Evolutionary conservation across 37 sponge, comb jelly and placozoan species (phyloP), one percentile per base, ranked within the genome.

Genomic region (Geodia barretti): DNA sequence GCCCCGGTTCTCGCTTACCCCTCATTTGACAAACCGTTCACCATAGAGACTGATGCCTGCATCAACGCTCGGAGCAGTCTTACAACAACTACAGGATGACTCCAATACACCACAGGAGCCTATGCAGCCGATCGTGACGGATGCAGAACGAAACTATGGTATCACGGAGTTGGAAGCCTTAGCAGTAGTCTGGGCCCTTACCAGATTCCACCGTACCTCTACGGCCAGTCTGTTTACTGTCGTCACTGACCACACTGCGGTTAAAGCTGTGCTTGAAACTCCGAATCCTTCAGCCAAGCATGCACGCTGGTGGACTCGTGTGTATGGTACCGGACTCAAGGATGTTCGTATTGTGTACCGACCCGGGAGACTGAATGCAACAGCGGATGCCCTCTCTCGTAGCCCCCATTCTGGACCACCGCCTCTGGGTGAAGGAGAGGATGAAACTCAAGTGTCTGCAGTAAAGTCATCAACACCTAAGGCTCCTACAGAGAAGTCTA

Each of bases 31-130:
- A 34, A 23, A 19, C 41, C 34, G 8, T 83, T 89, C 34, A 30
- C 79, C 0, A 63, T 93, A 25, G 83, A 83, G 62, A 93, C 90
- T 28, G 93, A 93, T 83, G 92, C 92, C 32, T 83, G 84, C 59
- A 62, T 43, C 24, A 39, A 54, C 31, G 85, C 30, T 92, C 2
- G 92, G 87, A 42, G 84, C 87, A 9, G 75, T 83, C 4, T 76
- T 92, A 25, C 81, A 87, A 43, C 84, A 87, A n/a, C n/a, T n/a
- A n/a, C n/a, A n/a, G 36, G 68, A 79, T 47, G 74, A 75, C 31
- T 75, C 67, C 11, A 80, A 74, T 28, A 84, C 84, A 35, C n/a
- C n/a, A n/a, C n/a, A n/a, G n/a, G n/a, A n/a, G 84, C 85, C 31
- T 89, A 79, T 75, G 74, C 77, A n/a, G n/a, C n/a, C 29, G 36